Evolutionary conservation across 2,797 vertebrate genomes (phyloP), one percentile per base, ranked within the genome.

Genomic region (Kryptolebias ocellatus): DNA sequence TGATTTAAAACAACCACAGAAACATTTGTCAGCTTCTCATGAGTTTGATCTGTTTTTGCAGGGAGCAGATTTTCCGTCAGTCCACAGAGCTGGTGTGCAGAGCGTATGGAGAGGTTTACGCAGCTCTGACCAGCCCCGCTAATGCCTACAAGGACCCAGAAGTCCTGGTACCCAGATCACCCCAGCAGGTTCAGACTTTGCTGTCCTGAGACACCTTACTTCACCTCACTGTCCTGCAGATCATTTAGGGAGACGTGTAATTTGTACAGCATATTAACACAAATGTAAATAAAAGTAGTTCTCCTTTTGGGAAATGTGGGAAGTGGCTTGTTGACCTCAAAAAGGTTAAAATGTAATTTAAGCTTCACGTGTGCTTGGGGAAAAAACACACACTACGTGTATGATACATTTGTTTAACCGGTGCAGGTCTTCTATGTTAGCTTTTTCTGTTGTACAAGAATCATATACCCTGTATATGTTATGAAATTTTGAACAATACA

Each of bases 1-100:
- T 57, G 45, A 17, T 57, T 51, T 10, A 62, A 68, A 59, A 29
- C n/a, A 18, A 3, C 53, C 27, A 16, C 4, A 4, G 2, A 42
- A 53, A 34, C 6, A 34, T 34, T 34, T 34, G 6, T 34, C 57
- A 16, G 11, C 29, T 61, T 57, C 18, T 78, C 10, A 72, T 44
- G 47, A 20, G 5, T 75, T 58, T 58, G 53, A 42, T 80, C 31
- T 67, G 68, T 80, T 72, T 65, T 54, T 53, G 60, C 89, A 99
- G 97, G 89, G 97, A 98, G 57, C 96, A 98, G 90, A 97, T 99
- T 71, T 94, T 98, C 86, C 95, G 94, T 54, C 96, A 95, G 84
- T 98, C 98, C 1, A 98, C 96, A 0, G 97, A 98, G 83, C 90
- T 99, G 83, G 94, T 99, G 83, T 98, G 95, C 90, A 91, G 95